A percentile compares a stretch with the other conserved stretches of the same genome.
Conservation (phyloP, 2,113 vertebrate genomes). For the Myxocyprinus asiaticus region DNA sequence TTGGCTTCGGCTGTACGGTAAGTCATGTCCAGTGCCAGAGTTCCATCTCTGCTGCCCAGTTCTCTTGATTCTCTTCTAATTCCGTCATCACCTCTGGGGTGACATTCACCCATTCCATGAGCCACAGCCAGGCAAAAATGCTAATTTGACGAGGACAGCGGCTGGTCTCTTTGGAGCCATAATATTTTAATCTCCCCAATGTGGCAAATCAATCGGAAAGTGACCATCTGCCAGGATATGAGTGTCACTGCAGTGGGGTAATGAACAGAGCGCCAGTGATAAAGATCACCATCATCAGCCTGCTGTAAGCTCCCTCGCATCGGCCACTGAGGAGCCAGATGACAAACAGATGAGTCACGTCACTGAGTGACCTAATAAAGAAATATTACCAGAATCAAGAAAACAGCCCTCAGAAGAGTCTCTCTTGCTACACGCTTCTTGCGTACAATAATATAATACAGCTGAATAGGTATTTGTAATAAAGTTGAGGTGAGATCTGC, state of each 20-base stretch:
- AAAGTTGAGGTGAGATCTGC: conserved; percentile 11
- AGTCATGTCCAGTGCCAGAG: neutral
- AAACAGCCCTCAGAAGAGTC: conserved; percentile 25
- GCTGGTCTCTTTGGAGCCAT: conserved; percentile 79
- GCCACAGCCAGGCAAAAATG: conserved; percentile 70
- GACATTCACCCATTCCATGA: conserved; percentile 76
- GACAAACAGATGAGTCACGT: conserved; percentile 53
- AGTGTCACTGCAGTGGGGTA: conserved; percentile 77
- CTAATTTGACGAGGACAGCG: conserved; percentile 77
- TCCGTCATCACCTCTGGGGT: conserved; percentile 79
- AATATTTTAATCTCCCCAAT: conserved; percentile 84
- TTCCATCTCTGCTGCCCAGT: conserved; percentile 35
- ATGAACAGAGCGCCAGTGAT: conserved; percentile 75
- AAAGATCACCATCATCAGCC: conserved; percentile 67
- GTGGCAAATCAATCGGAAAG: conserved; percentile 88
- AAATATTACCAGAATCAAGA: conserved; percentile 29
- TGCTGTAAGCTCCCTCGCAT: conserved; percentile 53
- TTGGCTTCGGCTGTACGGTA: conserved; percentile 20
- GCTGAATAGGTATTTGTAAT: neutral
- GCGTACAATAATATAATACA: conserved; percentile 21
- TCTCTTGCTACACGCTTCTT: neutral
- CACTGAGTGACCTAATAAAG: conserved; percentile 44
- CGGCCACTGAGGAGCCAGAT: conserved; percentile 51
- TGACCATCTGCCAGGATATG: conserved; percentile 84
- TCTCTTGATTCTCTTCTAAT: conserved; percentile 75